Base-by-base conservation (phyloP, 2,888 invertebrate species). In the Cephus pygmeus region DNA sequence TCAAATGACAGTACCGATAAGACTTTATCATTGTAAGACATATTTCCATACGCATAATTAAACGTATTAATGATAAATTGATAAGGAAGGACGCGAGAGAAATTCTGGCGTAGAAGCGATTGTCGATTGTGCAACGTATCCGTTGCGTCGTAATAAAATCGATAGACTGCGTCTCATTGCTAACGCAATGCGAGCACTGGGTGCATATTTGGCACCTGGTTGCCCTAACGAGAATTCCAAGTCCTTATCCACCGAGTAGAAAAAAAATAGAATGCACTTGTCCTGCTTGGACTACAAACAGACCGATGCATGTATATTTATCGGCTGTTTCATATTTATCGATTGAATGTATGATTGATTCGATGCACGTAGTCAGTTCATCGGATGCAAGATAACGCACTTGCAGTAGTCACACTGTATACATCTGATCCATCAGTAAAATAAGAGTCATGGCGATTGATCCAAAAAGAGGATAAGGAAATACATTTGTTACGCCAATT, bases 131-230 rank as follows among this genome's bases (percentile, higher is more conserved):
- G 35, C 76, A 71, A 73, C 33, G 33, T 73, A 69, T 76, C 36
- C 69, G 56, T 75, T 33, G 73, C 69, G 76, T 69, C 36, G 73
- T 81, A 84, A 84, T 81, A 81, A 79, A 76, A 86, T 80, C 40
- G 69, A 74, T 73, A 33, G 12, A 56, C 36, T 33, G 73, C 69
- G 77, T 81, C 79, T 81, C 77, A 79, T 85, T 84, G 80, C 80
- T 78, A 81, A 86, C 85, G 83, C 85, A 82, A 77, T 75, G 35
- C 82, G 75, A 80, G 78, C 82, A 80, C 9, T 9, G 56, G 23
- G 56, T 23, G 76, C 75, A 69, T 77, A 75, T 78, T 79, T 56
- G 23, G 82, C 86, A 86, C 85, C 85, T 85, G 80, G 79, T 77
- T 78, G 78, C 73, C 75, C 34, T 40, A 69, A 69, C 77, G 78